A percentile compares a stretch with the other conserved stretches of the same genome.
These are phyloP conservation scores for Neotragus pygmaeus DNA, from an alignment of 2,113 vertebrate genomes.

Conservation along the genomic window DNA sequence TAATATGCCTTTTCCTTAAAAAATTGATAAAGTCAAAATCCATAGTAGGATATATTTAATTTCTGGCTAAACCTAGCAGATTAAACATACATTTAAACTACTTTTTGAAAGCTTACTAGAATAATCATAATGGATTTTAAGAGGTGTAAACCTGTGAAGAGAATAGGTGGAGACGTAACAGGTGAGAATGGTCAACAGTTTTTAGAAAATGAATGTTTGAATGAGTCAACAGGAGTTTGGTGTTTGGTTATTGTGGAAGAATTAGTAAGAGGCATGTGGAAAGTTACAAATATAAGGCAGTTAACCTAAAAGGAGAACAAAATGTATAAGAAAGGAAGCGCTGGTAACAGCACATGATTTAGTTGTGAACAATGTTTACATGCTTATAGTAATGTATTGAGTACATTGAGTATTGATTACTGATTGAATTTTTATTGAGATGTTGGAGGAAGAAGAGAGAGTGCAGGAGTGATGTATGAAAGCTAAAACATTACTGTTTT, in stretches of 20 bases:
- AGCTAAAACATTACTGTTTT: neutral
- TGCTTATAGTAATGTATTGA: neutral
- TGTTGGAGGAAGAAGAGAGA: neutral
- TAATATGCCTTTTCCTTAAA: neutral
- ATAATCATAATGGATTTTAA: neutral
- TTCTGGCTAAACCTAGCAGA: neutral
- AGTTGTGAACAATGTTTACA: neutral
- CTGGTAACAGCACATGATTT: neutral
- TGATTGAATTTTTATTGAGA: neutral
- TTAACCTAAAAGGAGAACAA: neutral
- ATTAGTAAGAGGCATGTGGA: neutral
- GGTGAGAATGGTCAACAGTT: neutral
- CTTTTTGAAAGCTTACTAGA: constrained; percentile 4
- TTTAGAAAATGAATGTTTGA: neutral
- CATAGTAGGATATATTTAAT: neutral
- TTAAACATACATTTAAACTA: neutral
- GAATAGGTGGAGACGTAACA: neutral
- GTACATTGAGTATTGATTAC: neutral
- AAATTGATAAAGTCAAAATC: neutral
- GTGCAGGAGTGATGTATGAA: neutral
- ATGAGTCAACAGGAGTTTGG: neutral
- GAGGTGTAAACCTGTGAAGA: neutral
- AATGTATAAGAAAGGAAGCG: neutral
- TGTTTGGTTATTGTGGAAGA: neutral
- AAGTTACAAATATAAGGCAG: neutral